Conservation (phyloP, 1,140 invertebrate genomes). For the Achroia grisella region DNA sequence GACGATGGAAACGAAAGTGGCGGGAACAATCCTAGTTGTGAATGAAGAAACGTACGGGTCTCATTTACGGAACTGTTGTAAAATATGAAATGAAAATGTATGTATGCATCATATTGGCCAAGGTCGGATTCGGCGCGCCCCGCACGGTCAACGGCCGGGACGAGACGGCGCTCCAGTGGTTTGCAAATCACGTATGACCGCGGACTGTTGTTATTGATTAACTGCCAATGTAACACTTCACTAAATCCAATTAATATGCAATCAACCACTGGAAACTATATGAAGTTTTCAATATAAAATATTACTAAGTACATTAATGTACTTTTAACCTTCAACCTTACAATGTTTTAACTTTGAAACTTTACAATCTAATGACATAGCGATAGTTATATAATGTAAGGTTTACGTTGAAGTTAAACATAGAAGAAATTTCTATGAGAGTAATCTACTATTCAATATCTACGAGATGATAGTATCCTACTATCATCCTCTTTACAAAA, state of each 20-base stretch:
- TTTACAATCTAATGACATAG: too few species aligned
- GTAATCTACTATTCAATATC: too few species aligned
- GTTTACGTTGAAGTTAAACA: too few species aligned
- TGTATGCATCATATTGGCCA: constrained; percentile 35
- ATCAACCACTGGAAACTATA: not conserved
- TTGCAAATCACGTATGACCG: constrained; percentile 37
- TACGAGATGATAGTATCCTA: too few species aligned
- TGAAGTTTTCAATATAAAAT: too few species aligned
- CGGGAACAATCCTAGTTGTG: not conserved
- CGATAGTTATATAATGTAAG: too few species aligned
- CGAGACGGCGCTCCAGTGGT: constrained; percentile 42
- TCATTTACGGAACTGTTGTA: constrained; percentile 9
- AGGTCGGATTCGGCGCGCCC: constrained; percentile 55
- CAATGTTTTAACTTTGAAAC: too few species aligned
- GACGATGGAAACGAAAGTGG: too few species aligned
- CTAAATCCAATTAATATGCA: constrained; percentile 31
- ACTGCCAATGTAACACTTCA: constrained; percentile 45
- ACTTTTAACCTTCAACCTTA: too few species aligned
- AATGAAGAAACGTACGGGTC: not conserved
- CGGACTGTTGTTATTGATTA: constrained; percentile 58
- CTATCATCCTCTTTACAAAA: too few species aligned
- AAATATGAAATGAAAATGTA: constrained; percentile 10
- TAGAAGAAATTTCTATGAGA: too few species aligned
- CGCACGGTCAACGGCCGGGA: constrained; percentile 60
- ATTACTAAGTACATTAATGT: too few species aligned